A percentile compares a stretch with the other conserved stretches of the same genome.
These are phyloP conservation scores for Agrotis segetum DNA, from an alignment of 2,888 invertebrate species.

Conservation along the genomic window DNA sequence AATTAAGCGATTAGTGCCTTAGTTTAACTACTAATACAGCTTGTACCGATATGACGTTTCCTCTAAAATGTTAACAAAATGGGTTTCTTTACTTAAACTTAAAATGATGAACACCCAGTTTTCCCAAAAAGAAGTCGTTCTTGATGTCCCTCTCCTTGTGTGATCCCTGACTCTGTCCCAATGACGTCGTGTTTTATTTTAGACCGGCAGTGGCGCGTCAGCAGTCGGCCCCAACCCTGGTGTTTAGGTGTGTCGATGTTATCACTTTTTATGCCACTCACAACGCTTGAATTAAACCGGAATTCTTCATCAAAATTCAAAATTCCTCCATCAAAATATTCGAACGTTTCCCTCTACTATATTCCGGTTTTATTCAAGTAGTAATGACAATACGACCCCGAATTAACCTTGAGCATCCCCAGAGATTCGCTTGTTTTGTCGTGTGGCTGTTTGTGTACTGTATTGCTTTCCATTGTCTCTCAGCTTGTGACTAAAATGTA, in stretches of 20 bases:
- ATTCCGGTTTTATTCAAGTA: conserved; percentile 77
- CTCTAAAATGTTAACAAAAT: not conserved
- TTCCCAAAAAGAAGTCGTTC: conserved; percentile 54
- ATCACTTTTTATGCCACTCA: conserved; percentile 80
- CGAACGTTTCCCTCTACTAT: conserved; percentile 22
- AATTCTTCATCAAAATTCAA: conserved; percentile 41
- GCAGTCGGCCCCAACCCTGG: conserved; percentile 91
- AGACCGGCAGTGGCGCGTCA: conserved; percentile 91
- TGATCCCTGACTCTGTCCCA: conserved; percentile 80
- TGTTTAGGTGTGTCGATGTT: conserved; percentile 92
- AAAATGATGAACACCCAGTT: conserved; percentile 62
- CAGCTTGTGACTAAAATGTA: conserved; percentile 50
- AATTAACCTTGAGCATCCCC: conserved; percentile 75
- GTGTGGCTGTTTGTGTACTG: conserved; percentile 73
- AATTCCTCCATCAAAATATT: conserved; percentile 34
- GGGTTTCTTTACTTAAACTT: not conserved
- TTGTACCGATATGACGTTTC: not conserved
- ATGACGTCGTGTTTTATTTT: conserved; percentile 90
- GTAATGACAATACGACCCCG: conserved; percentile 78
- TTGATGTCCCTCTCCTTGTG: conserved; percentile 67
- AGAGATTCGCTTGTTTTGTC: conserved; percentile 78
- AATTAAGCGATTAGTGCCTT: not conserved
- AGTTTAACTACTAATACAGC: not conserved
- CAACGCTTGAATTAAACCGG: conserved; percentile 80
- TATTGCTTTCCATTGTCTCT: conserved; percentile 84